These are phyloP conservation scores for Nanorana parkeri DNA, from an alignment of 2,113 vertebrate genomes.

Conservation along the genomic window DNA sequence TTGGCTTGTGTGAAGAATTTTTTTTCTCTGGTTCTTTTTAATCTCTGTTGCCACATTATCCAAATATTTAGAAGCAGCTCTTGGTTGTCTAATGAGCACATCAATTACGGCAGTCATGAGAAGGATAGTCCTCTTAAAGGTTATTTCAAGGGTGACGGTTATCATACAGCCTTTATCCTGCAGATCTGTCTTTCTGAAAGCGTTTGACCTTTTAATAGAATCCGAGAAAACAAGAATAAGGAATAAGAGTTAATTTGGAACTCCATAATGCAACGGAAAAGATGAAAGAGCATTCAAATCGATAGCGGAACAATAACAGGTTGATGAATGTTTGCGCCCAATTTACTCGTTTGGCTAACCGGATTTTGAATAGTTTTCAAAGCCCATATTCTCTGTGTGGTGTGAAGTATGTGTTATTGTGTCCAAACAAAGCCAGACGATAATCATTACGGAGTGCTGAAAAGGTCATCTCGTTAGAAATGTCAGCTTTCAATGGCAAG, in stretches of 20 bases:
- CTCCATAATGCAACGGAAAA: constrained; percentile 87
- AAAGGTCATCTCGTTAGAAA: constrained; percentile 99
- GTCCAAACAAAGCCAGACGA: constrained; percentile 90
- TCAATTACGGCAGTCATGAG: constrained; percentile 77
- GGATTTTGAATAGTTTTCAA: constrained; percentile 84
- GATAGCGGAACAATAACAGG: constrained; percentile 90
- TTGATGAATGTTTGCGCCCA: constrained; percentile 92
- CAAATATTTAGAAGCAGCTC: constrained; percentile 42
- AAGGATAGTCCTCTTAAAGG: constrained; percentile 77
- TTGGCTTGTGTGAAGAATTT: too few species aligned
- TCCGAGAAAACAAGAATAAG: constrained; percentile 80
- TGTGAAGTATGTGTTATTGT: constrained; percentile 83
- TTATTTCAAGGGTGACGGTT: constrained; percentile 94
- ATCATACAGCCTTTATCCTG: constrained; percentile 83
- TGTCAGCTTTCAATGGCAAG: constrained; percentile 97
- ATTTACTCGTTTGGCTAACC: constrained; percentile 90
- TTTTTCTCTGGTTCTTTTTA: too few species aligned
- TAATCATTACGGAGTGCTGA: constrained; percentile 98
- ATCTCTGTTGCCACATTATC: constrained; percentile 56
- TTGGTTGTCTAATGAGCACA: constrained; percentile 74
- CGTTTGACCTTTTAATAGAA: constrained; percentile 97
- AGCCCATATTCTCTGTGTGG: constrained; percentile 74
- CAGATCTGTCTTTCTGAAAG: constrained; percentile 95
- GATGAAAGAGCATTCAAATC: constrained; percentile 98
- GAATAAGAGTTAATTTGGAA: constrained; percentile 93